phyloP scores from a whole-genome alignment of 2,888 invertebrate genomes.

The Amaurobius ferox region DNA sequence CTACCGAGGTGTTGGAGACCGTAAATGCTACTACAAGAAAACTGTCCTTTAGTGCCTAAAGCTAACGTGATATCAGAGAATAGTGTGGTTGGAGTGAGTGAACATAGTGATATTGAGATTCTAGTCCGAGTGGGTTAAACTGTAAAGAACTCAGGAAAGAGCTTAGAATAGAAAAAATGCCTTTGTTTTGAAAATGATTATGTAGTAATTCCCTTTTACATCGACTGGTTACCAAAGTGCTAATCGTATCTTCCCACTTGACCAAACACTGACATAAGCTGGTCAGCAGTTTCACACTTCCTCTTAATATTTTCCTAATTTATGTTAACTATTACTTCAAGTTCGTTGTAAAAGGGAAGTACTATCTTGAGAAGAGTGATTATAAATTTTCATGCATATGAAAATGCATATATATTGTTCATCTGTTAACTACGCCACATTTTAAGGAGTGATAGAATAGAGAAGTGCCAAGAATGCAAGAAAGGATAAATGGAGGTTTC shows the following conservation, averaged over 20 bases:
- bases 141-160: conserved; percentile 43
- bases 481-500: background rate
- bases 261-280: background rate
- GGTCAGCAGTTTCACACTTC: background rate
- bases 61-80: conserved; percentile 70
- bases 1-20: conserved; percentile 34
- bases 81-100: conserved; percentile 15
- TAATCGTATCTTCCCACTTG: conserved; percentile 4
- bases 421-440: conserved; percentile 23
- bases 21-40: conserved; percentile 27
- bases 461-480: conserved; percentile 27
- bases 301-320: background rate
- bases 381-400: background rate
- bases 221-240: background rate
- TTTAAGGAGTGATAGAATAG: background rate
- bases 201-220: conserved; percentile 6
- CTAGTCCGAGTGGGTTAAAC: conserved; percentile 9
- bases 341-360: conserved; percentile 14
- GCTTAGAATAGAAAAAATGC: conserved; percentile 17
- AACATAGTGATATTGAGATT: background rate
- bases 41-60: conserved; percentile 71
- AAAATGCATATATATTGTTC: background rate
- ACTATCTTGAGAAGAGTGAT: background rate
- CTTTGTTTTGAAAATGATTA: conserved; percentile 4
- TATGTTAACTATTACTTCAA: background rate